These are phyloP conservation scores for Lasioglossum morio DNA, from an alignment of 2,888 invertebrate species.

Conservation along the genomic window DNA sequence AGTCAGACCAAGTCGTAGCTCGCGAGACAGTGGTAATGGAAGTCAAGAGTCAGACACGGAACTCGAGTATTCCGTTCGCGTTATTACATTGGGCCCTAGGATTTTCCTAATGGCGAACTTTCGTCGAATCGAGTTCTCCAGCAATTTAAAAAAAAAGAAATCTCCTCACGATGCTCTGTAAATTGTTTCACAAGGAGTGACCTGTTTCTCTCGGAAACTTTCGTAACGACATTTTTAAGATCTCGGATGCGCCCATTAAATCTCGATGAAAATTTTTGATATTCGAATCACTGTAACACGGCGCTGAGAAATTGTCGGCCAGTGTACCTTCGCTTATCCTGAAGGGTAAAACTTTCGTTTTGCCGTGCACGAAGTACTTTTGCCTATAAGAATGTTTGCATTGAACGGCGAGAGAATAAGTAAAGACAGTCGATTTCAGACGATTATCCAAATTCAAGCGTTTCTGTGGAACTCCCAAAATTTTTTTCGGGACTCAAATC, in stretches of 20 bases:
- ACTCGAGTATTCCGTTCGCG: conserved; percentile 37
- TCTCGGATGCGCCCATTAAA: background rate
- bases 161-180: background rate
- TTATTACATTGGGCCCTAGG: conserved; percentile 8
- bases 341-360: background rate
- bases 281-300: background rate
- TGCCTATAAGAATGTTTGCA: background rate
- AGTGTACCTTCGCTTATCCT: background rate
- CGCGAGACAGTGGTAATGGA: conserved; percentile 32
- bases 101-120: conserved; percentile 13
- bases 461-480: background rate
- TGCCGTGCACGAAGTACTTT: background rate
- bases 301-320: background rate
- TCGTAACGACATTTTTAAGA: background rate
- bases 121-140: background rate
- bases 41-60: conserved; percentile 26
- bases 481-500: background rate
- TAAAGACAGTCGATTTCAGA: background rate
- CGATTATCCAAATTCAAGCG: background rate
- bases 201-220: background rate
- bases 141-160: background rate
- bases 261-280: background rate
- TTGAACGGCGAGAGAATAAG: no score
- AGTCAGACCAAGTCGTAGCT: conserved; percentile 27
- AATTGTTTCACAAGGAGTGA: background rate